These are phyloP conservation scores for Triops cancriformis DNA, from an alignment of 1,140 invertebrate genomes.

Conservation along the genomic window DNA sequence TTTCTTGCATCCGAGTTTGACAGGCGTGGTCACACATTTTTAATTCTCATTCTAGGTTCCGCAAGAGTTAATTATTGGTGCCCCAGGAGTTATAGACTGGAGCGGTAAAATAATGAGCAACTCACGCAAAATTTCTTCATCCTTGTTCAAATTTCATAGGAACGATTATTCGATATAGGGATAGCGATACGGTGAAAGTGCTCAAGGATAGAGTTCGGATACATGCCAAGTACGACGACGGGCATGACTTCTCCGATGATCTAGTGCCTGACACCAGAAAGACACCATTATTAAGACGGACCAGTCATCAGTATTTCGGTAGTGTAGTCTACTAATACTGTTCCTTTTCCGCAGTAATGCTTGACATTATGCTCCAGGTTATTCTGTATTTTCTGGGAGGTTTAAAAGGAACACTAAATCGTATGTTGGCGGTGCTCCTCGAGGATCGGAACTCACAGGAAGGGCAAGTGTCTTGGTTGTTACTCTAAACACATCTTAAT, in stretches of 20 bases:
- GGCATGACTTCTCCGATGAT: neutral
- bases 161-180: neutral
- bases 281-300: neutral
- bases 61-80: neutral
- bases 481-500: no score
- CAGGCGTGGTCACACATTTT: no score
- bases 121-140: no score
- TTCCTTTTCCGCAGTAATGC: neutral
- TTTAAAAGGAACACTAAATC: constrained; percentile 37
- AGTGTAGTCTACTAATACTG: neutral
- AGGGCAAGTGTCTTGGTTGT: constrained; percentile 36
- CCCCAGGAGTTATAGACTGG: neutral
- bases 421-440: constrained; percentile 48
- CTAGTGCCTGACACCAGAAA: neutral
- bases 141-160: neutral
- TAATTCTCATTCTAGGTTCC: neutral
- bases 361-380: constrained; percentile 41
- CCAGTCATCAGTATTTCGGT: neutral
- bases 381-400: constrained; percentile 49
- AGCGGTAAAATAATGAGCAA: neutral
- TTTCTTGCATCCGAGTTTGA: no score
- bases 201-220: neutral
- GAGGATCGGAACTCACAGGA: constrained; percentile 39
- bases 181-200: neutral
- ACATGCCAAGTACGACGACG: neutral